Evolutionary conservation across 2,888 invertebrate genomes (phyloP), one percentile per base, ranked within the genome.

Genomic region (Drosophila seclusa): DNA sequence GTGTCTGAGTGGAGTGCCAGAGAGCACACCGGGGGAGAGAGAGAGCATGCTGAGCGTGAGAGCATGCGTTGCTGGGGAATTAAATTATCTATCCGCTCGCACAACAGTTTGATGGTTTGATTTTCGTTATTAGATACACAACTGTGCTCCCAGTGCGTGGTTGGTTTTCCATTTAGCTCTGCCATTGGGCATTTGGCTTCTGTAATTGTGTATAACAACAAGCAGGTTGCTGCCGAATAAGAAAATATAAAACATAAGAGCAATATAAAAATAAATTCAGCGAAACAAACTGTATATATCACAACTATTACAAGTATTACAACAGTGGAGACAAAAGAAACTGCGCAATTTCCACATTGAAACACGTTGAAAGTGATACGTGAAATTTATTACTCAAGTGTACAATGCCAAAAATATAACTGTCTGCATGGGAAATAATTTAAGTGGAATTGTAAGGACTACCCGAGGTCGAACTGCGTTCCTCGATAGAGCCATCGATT

Each of bases 81-180:
- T 68, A 65, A 71, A 40, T 76, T 80, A 81, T 83, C 81, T 89
- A 62, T 42, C 53, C 53, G 64, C 60, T 68, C 69, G 69, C 73
- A 66, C 53, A 70, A 69, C 52, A 66, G 77, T 79, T 75, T 76
- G 68, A 55, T 69, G 78, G 73, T 66, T 75, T 78, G 76, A 73
- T 83, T 88, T 86, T 88, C 83, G 63, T 86, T 80, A 73, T 86
- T 80, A 86, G 86, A 90, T 88, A 90, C 89, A 89, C 80, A 90
- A 87, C 86, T 83, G 80, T 76, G 75, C 57, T 74, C 69, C 48
- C 55, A 60, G 76, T 68, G 72, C 71, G 70, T 66, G 65, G 78
- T 67, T 64, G 53, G 66, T 73, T 73, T 76, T 66, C 68, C 31
- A 40, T 62, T 61, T 29, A 54, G 48, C 45, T 40, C 59, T 52